phyloP scores from a whole-genome alignment of 2,797 vertebrate species.

The Sebastes nivosus region DNA sequence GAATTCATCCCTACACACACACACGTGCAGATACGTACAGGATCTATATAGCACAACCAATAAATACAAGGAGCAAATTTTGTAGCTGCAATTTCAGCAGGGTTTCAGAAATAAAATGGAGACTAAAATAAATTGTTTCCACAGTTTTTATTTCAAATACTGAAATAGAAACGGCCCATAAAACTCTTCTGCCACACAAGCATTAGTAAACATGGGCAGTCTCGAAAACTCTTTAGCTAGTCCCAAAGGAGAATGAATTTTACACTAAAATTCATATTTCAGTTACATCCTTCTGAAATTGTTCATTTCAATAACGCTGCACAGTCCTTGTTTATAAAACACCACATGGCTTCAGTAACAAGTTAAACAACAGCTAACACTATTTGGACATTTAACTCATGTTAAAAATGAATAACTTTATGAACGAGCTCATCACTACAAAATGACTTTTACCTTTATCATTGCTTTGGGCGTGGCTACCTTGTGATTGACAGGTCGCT shows the following conservation, averaged over 20 bases:
- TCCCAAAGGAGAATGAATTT: not conserved
- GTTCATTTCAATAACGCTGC: not conserved
- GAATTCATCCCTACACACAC: not conserved
- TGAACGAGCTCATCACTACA: not conserved
- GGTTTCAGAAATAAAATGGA: not conserved
- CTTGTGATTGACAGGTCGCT: no score
- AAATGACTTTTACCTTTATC: not conserved
- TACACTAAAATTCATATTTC: not conserved
- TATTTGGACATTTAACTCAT: not conserved
- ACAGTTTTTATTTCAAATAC: not conserved
- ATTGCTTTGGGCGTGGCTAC: no score
- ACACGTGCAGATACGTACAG: not conserved
- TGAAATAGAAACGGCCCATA: not conserved
- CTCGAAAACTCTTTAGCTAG: not conserved
- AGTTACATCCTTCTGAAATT: not conserved
- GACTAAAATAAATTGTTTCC: not conserved
- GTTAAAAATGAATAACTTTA: not conserved
- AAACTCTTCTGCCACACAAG: not conserved
- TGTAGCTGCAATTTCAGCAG: not conserved
- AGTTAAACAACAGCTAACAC: not conserved
- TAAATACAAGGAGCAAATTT: slow-evolving; percentile 29
- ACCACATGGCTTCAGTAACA: not conserved
- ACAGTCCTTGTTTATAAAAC: not conserved
- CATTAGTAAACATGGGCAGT: not conserved
- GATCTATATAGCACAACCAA: slow-evolving; percentile 12